Evolutionary conservation across 2,888 invertebrate genomes (phyloP).

Genomic region (Conus canariensis): DNA sequence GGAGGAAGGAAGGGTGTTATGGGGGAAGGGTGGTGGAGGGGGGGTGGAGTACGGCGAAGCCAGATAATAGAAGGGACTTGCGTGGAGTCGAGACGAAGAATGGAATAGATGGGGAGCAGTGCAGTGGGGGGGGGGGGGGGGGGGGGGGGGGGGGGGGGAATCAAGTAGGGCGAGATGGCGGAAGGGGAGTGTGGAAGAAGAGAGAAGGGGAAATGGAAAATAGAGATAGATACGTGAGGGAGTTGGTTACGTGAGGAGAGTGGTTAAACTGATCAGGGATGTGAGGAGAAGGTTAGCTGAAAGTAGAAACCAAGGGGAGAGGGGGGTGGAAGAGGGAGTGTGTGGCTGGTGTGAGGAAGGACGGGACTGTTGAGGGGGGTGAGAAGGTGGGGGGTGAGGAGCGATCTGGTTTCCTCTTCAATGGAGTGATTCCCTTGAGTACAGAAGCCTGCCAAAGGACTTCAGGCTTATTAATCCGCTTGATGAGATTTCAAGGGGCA

Average conservation of each 20-base stretch:
- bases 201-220: not conserved
- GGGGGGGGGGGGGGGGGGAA: not conserved
- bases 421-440: slow-evolving; percentile 32
- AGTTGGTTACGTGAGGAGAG: too few relatives aligned
- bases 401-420: slow-evolving; percentile 32
- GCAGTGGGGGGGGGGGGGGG: not conserved
- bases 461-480: slow-evolving; percentile 36
- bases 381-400: not conserved
- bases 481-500: slow-evolving; percentile 36
- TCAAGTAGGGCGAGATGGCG: not conserved
- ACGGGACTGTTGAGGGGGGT: not conserved
- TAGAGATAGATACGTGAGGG: not conserved
- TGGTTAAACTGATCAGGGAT: too few relatives aligned
- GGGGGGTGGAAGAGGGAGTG: not conserved
- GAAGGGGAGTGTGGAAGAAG: not conserved
- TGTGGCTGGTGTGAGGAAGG: not conserved
- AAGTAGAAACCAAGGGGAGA: not conserved
- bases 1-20: too few relatives aligned
- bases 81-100: too few relatives aligned
- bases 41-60: too few relatives aligned
- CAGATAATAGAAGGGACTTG: too few relatives aligned
- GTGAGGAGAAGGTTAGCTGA: not conserved
- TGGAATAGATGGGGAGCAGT: not conserved
- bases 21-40: too few relatives aligned
- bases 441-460: slow-evolving; percentile 26